These are phyloP conservation scores for Paraescarpia echinospica DNA, from an alignment of 1,140 invertebrate species.

Conservation along the genomic window DNA sequence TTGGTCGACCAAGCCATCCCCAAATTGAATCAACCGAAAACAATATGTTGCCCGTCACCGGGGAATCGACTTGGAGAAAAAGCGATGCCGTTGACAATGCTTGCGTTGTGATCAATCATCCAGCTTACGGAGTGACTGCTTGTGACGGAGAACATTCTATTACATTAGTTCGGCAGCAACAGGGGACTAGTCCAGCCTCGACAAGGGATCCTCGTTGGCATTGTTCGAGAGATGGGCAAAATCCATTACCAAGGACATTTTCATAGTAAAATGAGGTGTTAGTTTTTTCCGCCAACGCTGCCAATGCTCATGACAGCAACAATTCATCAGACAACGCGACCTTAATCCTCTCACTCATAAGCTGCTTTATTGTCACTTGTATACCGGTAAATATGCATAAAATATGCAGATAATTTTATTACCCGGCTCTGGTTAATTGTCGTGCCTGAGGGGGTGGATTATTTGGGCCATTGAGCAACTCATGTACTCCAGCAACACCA, in stretches of 20 bases:
- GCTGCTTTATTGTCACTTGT: background rate
- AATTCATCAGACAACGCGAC: background rate
- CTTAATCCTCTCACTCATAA: background rate
- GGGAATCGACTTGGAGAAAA: background rate
- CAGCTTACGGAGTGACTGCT: background rate
- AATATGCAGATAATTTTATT: background rate
- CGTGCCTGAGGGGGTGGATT: background rate
- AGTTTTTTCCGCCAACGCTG: background rate
- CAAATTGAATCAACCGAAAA: background rate
- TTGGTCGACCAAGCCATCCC: background rate
- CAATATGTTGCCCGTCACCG: background rate
- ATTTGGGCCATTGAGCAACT: background rate
- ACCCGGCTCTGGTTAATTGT: background rate
- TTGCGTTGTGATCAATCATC: background rate
- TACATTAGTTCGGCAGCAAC: background rate
- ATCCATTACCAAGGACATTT: background rate
- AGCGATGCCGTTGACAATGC: background rate
- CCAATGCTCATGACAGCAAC: background rate
- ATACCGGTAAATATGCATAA: background rate
- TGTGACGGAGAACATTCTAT: background rate
- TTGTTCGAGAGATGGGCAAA: background rate
- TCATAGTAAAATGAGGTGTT: background rate
- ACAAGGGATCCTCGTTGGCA: background rate
- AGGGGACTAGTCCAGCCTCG: background rate
- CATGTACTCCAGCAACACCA: background rate